Percentiles rank a stretch among this genome's conserved stretches.
Evolutionary conservation across 1,140 invertebrate genomes (phyloP).

Genomic region (Platyscapa corneri): DNA sequence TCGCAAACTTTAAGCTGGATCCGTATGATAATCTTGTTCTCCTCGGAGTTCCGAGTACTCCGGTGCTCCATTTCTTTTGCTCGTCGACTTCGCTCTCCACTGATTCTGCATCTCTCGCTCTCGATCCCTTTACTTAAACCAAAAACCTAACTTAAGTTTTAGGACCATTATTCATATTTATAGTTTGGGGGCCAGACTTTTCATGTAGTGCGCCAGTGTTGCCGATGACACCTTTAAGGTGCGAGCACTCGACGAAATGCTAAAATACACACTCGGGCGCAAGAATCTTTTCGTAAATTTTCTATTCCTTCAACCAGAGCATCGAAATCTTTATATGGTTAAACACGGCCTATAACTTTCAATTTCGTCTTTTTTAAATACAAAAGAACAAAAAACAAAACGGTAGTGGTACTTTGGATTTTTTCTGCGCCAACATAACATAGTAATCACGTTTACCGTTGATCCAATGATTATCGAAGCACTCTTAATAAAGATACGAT

Average conservation of each 20-base stretch:
- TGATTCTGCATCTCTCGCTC: neutral
- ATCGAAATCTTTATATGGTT: neutral
- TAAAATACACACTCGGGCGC: too few relatives aligned
- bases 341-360: too few relatives aligned
- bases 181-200: neutral
- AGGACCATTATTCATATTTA: neutral
- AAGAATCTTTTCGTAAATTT: too few relatives aligned
- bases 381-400: too few relatives aligned
- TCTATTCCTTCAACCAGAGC: neutral
- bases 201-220: neutral
- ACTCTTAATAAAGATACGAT: neutral
- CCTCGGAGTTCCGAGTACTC: slow-evolving; percentile 22
- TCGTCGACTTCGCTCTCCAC: neutral
- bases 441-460: neutral
- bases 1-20: slow-evolving; percentile 47
- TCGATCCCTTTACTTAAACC: neutral
- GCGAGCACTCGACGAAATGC: too few relatives aligned
- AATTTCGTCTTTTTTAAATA: too few relatives aligned
- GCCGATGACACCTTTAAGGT: neutral
- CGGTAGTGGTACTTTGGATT: neutral
- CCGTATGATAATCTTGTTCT: slow-evolving; percentile 52
- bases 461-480: neutral
- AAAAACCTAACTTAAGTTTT: neutral
- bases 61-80: neutral
- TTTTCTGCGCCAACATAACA: too few relatives aligned